These are phyloP conservation scores for Orthosia cruda DNA, from an alignment of 2,888 invertebrate genomes.

Conservation along the genomic window DNA sequence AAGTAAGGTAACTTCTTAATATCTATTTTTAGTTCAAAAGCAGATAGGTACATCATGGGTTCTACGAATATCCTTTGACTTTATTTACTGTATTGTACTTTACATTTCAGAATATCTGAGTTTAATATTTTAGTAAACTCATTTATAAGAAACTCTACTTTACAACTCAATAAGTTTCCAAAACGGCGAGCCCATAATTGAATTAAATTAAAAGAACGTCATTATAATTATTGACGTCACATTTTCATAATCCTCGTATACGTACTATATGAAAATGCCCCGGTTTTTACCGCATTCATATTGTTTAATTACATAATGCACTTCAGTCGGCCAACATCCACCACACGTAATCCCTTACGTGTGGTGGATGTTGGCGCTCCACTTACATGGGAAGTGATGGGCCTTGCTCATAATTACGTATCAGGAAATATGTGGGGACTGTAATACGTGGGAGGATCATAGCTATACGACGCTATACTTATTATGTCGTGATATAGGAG, in stretches of 20 bases:
- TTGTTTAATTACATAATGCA: slow-evolving; percentile 59
- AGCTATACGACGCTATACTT: not conserved
- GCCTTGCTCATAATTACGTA: slow-evolving; percentile 46
- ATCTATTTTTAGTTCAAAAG: not conserved
- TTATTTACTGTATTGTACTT: not conserved
- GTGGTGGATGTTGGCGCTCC: slow-evolving; percentile 47
- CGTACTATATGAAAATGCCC: slow-evolving; percentile 1
- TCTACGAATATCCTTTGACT: not conserved
- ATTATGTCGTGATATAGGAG: not conserved
- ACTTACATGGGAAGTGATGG: slow-evolving; percentile 40
- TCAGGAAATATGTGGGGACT: slow-evolving; percentile 17
- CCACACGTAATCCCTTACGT: too few relatives aligned
- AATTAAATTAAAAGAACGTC: slow-evolving; percentile 9
- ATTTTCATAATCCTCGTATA: slow-evolving; percentile 26
- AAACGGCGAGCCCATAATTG: not conserved
- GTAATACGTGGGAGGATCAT: too few relatives aligned
- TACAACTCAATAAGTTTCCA: not conserved
- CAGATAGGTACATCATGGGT: not conserved
- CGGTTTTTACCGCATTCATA: slow-evolving; percentile 58
- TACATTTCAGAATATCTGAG: not conserved
- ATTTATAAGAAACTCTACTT: not conserved
- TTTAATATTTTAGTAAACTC: not conserved
- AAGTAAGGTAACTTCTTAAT: not conserved
- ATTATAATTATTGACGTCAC: slow-evolving; percentile 5
- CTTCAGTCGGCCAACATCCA: too few relatives aligned